Evolutionary conservation across 2,797 vertebrate genomes (phyloP).

Genomic region (Anisognathus igniventris): DNA sequence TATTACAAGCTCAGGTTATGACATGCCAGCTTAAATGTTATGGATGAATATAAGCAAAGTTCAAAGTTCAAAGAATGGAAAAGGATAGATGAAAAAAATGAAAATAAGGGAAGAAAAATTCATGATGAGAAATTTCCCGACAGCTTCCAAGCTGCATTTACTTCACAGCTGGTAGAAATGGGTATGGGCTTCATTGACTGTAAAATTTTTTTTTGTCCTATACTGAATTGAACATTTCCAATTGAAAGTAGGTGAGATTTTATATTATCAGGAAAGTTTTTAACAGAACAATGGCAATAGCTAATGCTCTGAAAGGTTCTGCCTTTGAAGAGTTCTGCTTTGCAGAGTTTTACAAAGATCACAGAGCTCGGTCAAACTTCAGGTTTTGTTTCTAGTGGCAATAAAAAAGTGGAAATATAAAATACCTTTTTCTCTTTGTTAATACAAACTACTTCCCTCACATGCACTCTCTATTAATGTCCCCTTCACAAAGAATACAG

Average conservation of each 20-base stretch:
- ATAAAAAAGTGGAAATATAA: background rate
- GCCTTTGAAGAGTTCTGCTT: conserved; percentile 22
- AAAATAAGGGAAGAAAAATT: background rate
- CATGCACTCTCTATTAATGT: background rate
- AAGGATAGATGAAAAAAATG: background rate
- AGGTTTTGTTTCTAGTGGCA: conserved; percentile 17
- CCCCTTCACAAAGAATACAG: background rate
- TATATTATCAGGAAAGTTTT: background rate
- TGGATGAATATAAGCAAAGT: background rate
- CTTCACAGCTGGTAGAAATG: conserved; percentile 19
- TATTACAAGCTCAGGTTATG: background rate
- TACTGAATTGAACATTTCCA: background rate
- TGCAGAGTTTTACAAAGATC: conserved; percentile 16
- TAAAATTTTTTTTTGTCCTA: background rate
- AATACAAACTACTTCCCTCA: background rate
- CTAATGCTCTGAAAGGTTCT: conserved; percentile 2
- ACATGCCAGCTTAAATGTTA: background rate
- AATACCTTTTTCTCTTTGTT: background rate
- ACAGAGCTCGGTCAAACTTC: conserved; percentile 1
- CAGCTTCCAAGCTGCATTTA: background rate
- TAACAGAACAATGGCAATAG: background rate
- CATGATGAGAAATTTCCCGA: background rate
- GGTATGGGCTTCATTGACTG: background rate
- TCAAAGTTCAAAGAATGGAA: background rate
- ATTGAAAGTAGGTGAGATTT: conserved; percentile 9